phyloP scores from a whole-genome alignment of 2,888 invertebrate genomes.

The Aphidius colemani region DNA sequence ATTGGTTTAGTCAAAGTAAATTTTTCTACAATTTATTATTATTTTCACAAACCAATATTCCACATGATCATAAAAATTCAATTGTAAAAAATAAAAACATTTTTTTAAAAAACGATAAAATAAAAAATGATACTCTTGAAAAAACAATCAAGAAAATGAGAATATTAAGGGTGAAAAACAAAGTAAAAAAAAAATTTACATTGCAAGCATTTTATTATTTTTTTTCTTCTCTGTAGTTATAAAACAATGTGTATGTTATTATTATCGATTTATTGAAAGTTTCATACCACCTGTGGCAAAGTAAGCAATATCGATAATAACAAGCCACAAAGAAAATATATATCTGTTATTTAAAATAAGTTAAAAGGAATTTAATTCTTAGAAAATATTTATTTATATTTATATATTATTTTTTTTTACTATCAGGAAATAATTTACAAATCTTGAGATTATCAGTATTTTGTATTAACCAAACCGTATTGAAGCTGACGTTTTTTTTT shows the following conservation, averaged over 20 bases:
- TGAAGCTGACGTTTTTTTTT: constrained; percentile 21
- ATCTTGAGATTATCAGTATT: not conserved
- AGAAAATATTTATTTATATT: not conserved
- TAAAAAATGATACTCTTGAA: too few relatives aligned
- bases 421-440: not conserved
- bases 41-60: too few relatives aligned
- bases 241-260: not conserved
- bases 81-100: too few relatives aligned
- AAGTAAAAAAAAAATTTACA: too few relatives aligned
- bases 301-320: constrained; percentile 37
- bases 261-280: constrained; percentile 8
- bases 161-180: too few relatives aligned
- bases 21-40: too few relatives aligned
- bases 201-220: too few relatives aligned
- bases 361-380: not conserved
- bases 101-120: too few relatives aligned
- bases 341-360: too few relatives aligned
- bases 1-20: not conserved
- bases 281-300: constrained; percentile 35
- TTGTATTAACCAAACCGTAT: constrained; percentile 5
- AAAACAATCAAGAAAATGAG: too few relatives aligned
- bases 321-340: constrained; percentile 7
- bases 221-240: not conserved
- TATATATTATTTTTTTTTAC: constrained; percentile 10
- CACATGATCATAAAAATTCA: too few relatives aligned